phyloP scores from a whole-genome alignment of 2,113 vertebrate species.

The Narcine bancroftii region DNA sequence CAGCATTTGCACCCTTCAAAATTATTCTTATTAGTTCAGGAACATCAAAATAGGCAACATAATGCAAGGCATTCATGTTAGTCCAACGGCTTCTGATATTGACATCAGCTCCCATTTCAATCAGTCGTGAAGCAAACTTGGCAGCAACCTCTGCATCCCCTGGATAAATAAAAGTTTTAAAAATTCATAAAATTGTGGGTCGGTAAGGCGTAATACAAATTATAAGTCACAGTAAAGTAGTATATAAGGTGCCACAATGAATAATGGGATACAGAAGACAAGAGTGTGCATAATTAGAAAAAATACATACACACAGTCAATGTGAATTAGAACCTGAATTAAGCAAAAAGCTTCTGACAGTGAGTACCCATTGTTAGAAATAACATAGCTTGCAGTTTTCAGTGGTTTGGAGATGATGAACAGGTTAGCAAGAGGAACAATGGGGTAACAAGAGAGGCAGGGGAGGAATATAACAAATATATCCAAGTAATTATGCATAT shows the following conservation, averaged over 20 bases:
- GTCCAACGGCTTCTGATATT: slow-evolving; percentile 91
- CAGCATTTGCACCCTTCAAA: slow-evolving; percentile 75
- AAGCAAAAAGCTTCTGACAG: too few relatives aligned
- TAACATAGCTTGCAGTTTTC: too few relatives aligned
- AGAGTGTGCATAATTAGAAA: neutral
- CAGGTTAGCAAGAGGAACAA: too few relatives aligned
- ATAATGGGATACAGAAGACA: neutral
- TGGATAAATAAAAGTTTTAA: slow-evolving; percentile 48
- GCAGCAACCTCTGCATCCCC: slow-evolving; percentile 82
- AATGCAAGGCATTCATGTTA: slow-evolving; percentile 95
- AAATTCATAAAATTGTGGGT: neutral
- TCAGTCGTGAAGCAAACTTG: slow-evolving; percentile 73
- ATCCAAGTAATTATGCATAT: neutral
- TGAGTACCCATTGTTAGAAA: too few relatives aligned
- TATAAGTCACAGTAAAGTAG: neutral
- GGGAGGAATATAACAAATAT: neutral
- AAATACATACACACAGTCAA: neutral
- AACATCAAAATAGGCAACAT: slow-evolving; percentile 94
- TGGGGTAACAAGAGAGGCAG: too few relatives aligned
- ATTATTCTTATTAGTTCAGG: slow-evolving; percentile 81
- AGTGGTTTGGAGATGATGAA: too few relatives aligned
- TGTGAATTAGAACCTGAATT: too few relatives aligned
- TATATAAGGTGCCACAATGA: neutral
- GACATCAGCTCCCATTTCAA: slow-evolving; percentile 77
- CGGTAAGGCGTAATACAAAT: neutral